Percentiles rank a stretch among this genome's conserved stretches.
Evolutionary conservation across 1,140 invertebrate species (phyloP).

Genomic region (Cephus cinctus): DNA sequence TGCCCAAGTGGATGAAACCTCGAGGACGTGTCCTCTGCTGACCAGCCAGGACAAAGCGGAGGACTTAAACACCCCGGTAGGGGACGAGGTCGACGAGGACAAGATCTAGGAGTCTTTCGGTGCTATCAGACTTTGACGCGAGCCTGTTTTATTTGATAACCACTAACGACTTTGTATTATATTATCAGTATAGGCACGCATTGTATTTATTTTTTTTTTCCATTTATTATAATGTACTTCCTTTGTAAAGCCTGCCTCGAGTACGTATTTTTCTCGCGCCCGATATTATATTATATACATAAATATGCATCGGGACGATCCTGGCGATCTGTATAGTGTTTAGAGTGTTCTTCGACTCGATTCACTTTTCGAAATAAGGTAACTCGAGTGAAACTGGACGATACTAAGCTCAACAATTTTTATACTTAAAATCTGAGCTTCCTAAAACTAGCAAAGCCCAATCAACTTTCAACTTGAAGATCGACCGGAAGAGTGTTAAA

Average conservation of each 20-base stretch:
- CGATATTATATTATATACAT: too few species aligned
- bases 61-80: constrained; percentile 26
- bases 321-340: too few species aligned
- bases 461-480: too few species aligned
- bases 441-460: too few species aligned
- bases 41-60: constrained; percentile 27
- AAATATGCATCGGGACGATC: too few species aligned
- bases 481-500: too few species aligned
- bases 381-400: constrained; percentile 5
- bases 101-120: constrained; percentile 1
- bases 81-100: constrained; percentile 13
- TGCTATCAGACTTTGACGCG: too few species aligned
- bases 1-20: constrained; percentile 22
- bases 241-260: constrained; percentile 32
- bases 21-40: constrained; percentile 21
- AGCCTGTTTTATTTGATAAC: too few species aligned
- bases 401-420: background rate
- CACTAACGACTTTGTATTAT: constrained; percentile 44
- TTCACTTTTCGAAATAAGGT: background rate
- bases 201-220: constrained; percentile 54
- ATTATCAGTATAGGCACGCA: constrained; percentile 46
- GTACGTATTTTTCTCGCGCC: too few species aligned
- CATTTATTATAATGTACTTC: constrained; percentile 42
- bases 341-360: background rate
- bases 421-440: too few species aligned